Conservation (phyloP, 1,140 invertebrate species). For the Trichoplusia ni region DNA sequence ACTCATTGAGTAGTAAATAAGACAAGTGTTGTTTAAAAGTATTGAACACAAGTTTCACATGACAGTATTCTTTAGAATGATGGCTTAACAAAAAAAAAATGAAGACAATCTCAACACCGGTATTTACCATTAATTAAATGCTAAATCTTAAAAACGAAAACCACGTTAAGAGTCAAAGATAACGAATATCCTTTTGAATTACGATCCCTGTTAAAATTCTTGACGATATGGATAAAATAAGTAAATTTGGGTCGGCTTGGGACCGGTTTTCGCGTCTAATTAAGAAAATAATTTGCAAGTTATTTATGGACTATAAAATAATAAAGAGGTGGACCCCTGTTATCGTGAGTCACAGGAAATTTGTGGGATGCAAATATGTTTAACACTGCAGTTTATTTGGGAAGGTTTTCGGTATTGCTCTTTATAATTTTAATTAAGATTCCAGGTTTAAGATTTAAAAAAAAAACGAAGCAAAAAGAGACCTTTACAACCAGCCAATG, state of each 20-base stretch:
- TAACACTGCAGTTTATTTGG: constrained; percentile 44
- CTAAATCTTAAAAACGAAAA: background rate
- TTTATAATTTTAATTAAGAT: constrained; percentile 3
- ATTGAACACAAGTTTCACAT: too few relatives aligned
- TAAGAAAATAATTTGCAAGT: constrained; percentile 74
- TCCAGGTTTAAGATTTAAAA: too few relatives aligned
- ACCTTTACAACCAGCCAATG: too few relatives aligned
- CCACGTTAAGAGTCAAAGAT: constrained; percentile 4
- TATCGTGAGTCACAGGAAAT: constrained; percentile 58
- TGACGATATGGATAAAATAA: constrained; percentile 14
- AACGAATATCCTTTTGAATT: constrained; percentile 21
- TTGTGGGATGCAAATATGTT: constrained; percentile 42
- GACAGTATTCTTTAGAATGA: too few relatives aligned
- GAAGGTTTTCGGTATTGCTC: constrained; percentile 4
- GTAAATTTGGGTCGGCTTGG: constrained; percentile 45
- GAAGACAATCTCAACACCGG: background rate
- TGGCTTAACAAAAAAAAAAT: too few relatives aligned
- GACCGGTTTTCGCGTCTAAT: constrained; percentile 64
- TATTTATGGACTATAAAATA: constrained; percentile 72
- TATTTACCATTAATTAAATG: too few relatives aligned
- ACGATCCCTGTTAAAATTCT: constrained; percentile 25
- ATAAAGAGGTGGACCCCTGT: constrained; percentile 47
- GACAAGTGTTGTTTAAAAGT: too few relatives aligned
- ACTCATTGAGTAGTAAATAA: too few relatives aligned
- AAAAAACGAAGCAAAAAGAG: too few relatives aligned